Conservation (phyloP, 2,888 invertebrate species). For the Nymphalis polychloros region DNA sequence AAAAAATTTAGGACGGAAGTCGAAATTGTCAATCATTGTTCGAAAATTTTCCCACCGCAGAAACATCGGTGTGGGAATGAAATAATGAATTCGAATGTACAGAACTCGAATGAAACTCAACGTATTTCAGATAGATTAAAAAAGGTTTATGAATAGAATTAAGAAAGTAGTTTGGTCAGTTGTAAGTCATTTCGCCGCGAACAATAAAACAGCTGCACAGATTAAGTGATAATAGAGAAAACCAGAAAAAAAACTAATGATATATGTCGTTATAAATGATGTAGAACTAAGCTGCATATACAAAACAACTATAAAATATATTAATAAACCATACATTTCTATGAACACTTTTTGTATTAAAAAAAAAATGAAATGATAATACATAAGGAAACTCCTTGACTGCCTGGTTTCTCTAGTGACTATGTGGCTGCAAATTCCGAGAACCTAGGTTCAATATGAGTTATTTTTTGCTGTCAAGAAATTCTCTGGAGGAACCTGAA, state of each 20-base stretch:
- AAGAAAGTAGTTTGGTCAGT: slow-evolving; percentile 32
- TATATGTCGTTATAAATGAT: background rate
- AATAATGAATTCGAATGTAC: slow-evolving; percentile 10
- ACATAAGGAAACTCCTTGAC: too few relatives aligned
- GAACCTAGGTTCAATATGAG: too few relatives aligned
- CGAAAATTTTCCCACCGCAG: slow-evolving; percentile 13
- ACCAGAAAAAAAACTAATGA: background rate
- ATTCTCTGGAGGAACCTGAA: too few relatives aligned
- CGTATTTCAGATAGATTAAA: slow-evolving; percentile 13
- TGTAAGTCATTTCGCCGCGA: slow-evolving; percentile 36
- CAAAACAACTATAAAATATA: too few relatives aligned
- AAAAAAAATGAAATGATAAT: too few relatives aligned
- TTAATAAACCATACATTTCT: too few relatives aligned
- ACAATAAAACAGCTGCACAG: slow-evolving; percentile 31
- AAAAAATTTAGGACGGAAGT: slow-evolving; percentile 10
- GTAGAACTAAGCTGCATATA: too few relatives aligned
- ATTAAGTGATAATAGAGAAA: slow-evolving; percentile 12
- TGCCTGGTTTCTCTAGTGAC: too few relatives aligned
- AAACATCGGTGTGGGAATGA: slow-evolving; percentile 18
- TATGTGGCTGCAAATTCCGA: too few relatives aligned
- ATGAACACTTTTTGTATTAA: too few relatives aligned
- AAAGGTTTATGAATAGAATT: slow-evolving; percentile 36
- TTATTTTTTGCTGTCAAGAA: too few relatives aligned
- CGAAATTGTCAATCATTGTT: slow-evolving; percentile 36
- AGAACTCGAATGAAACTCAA: slow-evolving; percentile 11